Conservation (phyloP, 2,797 vertebrate genomes). For the Poecilia picta region DNA sequence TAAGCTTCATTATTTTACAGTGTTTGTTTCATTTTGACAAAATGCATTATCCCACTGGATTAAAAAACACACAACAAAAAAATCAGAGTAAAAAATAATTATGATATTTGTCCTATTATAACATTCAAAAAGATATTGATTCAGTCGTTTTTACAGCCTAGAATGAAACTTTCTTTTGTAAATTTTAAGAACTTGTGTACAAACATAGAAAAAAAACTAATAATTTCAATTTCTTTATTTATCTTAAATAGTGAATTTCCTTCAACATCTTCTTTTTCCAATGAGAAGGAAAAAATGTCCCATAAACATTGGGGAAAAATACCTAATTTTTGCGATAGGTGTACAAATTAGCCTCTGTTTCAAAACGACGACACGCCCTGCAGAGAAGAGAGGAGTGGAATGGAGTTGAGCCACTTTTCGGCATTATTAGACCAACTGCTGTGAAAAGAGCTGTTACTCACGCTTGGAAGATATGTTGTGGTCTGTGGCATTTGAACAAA, state of each 20-base stretch:
- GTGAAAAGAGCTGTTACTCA: not conserved
- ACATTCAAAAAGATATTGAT: no score
- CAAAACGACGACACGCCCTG: not conserved
- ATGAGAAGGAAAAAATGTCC: not conserved
- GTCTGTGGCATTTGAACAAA: not conserved
- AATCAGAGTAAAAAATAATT: no score
- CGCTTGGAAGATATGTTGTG: not conserved
- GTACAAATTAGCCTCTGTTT: not conserved
- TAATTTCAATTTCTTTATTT: not conserved
- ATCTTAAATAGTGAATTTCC: not conserved
- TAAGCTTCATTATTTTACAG: no score
- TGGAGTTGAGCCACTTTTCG: slow-evolving; percentile 3
- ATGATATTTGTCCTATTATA: no score
- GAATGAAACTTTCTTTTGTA: no score
- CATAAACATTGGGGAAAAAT: not conserved
- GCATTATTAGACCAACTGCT: not conserved
- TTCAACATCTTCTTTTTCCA: not conserved
- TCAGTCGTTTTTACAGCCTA: no score
- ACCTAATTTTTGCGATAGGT: not conserved
- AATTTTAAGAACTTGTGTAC: no score
- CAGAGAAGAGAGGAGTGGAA: not conserved
- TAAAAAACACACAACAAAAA: no score
- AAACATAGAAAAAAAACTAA: no score
- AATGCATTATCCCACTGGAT: no score
- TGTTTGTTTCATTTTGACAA: no score